These are phyloP conservation scores for Haplochromis vanheusdeni DNA, from an alignment of 2,113 vertebrate genomes.

Conservation along the genomic window DNA sequence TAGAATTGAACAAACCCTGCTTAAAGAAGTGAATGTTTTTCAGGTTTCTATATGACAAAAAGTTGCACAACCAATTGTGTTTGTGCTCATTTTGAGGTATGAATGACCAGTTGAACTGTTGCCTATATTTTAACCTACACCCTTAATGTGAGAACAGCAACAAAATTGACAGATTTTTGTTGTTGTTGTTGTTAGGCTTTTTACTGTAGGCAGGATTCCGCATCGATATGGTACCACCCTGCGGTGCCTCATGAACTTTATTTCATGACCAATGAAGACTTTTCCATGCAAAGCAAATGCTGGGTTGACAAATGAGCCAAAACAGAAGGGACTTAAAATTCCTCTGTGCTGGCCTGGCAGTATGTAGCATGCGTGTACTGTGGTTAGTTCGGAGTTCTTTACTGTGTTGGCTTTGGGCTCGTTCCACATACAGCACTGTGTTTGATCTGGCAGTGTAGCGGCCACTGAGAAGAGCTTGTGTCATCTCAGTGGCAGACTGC, in stretches of 20 bases:
- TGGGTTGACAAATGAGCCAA: constrained; percentile 23
- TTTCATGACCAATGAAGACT: constrained; percentile 27
- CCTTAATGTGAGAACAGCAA: not conserved
- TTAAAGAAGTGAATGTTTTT: not conserved
- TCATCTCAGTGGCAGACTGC: constrained; percentile 48
- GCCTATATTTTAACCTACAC: not conserved
- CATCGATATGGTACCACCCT: not conserved
- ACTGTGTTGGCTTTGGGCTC: constrained; percentile 49
- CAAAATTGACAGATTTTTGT: not conserved
- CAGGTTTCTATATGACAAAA: not conserved
- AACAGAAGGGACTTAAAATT: constrained; percentile 16
- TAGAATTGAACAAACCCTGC: not conserved
- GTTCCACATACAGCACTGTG: constrained; percentile 34
- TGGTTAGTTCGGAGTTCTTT: constrained; percentile 34
- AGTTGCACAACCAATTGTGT: not conserved
- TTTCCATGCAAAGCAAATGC: constrained; percentile 12
- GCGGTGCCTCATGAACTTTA: not conserved
- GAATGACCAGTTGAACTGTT: not conserved
- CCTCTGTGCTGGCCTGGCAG: constrained; percentile 21
- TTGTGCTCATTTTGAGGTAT: not conserved
- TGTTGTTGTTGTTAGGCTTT: not conserved
- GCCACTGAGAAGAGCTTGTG: constrained; percentile 38
- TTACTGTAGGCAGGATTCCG: not conserved
- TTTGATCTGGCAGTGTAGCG: constrained; percentile 41
- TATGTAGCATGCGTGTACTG: constrained; percentile 16